Base-by-base conservation (phyloP, 2,797 vertebrate species). In the Coccyzus lansbergi region DNA sequence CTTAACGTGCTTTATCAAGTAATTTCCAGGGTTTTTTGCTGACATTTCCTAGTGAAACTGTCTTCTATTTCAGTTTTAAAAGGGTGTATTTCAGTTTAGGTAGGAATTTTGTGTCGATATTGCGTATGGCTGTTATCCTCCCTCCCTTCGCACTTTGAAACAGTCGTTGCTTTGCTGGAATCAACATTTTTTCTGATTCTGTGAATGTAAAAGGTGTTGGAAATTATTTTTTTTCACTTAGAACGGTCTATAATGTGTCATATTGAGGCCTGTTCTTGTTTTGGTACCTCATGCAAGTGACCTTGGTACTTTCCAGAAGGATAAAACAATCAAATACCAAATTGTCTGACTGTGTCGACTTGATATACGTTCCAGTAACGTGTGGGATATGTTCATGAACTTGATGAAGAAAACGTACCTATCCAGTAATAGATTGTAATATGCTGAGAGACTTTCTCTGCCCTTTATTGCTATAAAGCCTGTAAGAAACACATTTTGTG, bases 231-330 rank as follows among this genome's bases (percentile, higher is more conserved):
- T 83, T 28, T 63, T 72, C 44, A 31, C 12, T 55, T 48, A 36
- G 46, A 80, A 9, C 29, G 28, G 53, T 84, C 65, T 3, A 1
- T 63, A 36, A 34, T 56, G 63, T 13, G 15, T 84, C n/a, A 19
- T 0, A 64, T 74, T 42, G 80, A 79, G 46, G 36, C 25, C 36
- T 72, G 1, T 55, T 82, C 67, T n/a, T 76, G 33, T 74, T 86
- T 83, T 85, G 51, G 26, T 88, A 76, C 42, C 55, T 86, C 26
- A 59, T 93, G 48, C 12, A 26, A 60, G 63, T 86, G 92, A 91
- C 85, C 79, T 92, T 83, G 89, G 56, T 64, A 24, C 75, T 90
- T 94, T 42, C 44, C 69, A 85, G 76, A 78, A 89, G 52, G 40
- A 26, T 82, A 82, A 85, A 93, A 67, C 74, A 83, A 51, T 86